Evolutionary conservation across 1,140 invertebrate species (phyloP).

Genomic region (Bathynomus jamesi): DNA sequence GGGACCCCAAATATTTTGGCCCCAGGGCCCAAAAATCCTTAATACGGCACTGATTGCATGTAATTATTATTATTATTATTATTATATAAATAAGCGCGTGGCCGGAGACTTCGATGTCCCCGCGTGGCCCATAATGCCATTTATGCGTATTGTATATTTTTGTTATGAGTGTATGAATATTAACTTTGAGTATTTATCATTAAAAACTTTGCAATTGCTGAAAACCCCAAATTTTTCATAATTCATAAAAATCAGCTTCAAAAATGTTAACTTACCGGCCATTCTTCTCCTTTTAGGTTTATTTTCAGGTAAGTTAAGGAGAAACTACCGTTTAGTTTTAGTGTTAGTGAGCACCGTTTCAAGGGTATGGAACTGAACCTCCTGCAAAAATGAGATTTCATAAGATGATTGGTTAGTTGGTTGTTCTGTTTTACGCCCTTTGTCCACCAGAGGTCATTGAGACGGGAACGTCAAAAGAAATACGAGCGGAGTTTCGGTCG

Average conservation of each 20-base stretch:
- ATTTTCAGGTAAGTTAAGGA: not conserved
- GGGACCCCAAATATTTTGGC: too few relatives aligned
- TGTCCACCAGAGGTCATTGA: not conserved
- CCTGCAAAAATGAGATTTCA: not conserved
- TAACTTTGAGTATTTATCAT: too few relatives aligned
- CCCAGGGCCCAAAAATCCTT: too few relatives aligned
- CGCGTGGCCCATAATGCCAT: too few relatives aligned
- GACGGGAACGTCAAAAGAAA: not conserved
- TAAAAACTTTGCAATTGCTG: too few relatives aligned
- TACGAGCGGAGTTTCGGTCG: not conserved
- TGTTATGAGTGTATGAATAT: too few relatives aligned
- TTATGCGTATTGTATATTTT: too few relatives aligned
- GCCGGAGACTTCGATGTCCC: too few relatives aligned
- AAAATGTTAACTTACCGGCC: not conserved
- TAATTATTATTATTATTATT: too few relatives aligned
- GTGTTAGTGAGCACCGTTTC: not conserved
- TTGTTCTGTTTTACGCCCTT: not conserved
- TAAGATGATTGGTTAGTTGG: not conserved
- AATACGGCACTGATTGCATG: too few relatives aligned
- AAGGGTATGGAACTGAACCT: not conserved
- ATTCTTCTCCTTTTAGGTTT: not conserved
- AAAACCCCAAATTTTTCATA: not conserved
- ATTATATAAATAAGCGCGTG: too few relatives aligned
- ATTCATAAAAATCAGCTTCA: not conserved
- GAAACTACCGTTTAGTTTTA: not conserved